Evolutionary conservation across 2,888 invertebrate species (phyloP).

Genomic region (Arrhopalites spinosus): DNA sequence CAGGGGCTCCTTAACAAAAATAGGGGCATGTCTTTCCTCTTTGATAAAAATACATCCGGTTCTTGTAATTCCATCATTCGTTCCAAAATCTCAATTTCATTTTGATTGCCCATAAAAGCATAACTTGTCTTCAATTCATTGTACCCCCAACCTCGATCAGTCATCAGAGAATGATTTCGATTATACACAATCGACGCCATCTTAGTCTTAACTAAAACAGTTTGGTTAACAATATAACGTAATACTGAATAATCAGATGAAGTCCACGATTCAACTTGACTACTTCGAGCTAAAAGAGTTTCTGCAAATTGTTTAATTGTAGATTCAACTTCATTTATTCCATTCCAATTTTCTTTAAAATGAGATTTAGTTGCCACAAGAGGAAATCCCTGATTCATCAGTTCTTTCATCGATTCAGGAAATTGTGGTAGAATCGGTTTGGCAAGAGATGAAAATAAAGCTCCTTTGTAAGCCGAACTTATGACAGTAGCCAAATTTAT

Average conservation of each 20-base stretch:
- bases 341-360: constrained; percentile 20
- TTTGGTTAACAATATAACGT: not conserved
- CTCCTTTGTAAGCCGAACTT: constrained; percentile 25
- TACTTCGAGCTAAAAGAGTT: not conserved
- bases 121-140: not conserved
- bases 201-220: not conserved
- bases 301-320: constrained; percentile 5
- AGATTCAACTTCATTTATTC: not conserved
- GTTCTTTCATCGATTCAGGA: constrained; percentile 9
- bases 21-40: constrained; percentile 3
- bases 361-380: constrained; percentile 2
- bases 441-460: constrained; percentile 26
- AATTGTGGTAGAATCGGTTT: constrained; percentile 20
- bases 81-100: not conserved
- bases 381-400: not conserved
- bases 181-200: not conserved
- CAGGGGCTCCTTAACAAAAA: constrained; percentile 13
- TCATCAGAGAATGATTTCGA: not conserved
- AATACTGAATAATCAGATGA: not conserved
- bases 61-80: constrained; percentile 14
- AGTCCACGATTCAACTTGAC: not conserved
- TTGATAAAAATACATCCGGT: not conserved
- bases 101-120: constrained; percentile 16
- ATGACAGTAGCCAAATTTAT: constrained; percentile 29
- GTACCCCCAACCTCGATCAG: constrained; percentile 1